These are phyloP conservation scores for Phragmatobia fuliginosa DNA, from an alignment of 2,888 invertebrate genomes.

Conservation along the genomic window DNA sequence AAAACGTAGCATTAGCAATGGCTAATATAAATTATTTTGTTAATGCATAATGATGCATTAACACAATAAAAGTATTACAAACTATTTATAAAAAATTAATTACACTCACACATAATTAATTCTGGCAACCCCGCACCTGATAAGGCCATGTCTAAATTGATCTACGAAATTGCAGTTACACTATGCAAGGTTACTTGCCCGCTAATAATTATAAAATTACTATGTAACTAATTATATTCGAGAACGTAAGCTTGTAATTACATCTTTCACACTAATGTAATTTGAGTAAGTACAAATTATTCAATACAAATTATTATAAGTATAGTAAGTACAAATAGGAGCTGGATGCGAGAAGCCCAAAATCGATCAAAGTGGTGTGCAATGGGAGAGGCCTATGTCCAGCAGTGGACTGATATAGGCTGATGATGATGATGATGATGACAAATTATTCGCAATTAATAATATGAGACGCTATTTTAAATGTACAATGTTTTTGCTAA, in stretches of 20 bases:
- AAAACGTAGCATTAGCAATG: no score
- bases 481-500: not conserved
- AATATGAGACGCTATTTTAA: conserved; percentile 16
- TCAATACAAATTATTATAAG: no score
- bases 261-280: conserved; percentile 29
- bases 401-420: no score
- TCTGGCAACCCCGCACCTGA: not conserved
- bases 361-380: no score
- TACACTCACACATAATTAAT: not conserved
- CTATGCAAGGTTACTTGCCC: conserved; percentile 29
- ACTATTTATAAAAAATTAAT: not conserved
- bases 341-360: no score
- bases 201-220: conserved; percentile 11
- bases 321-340: no score
- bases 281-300: conserved; percentile 21
- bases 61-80: not conserved
- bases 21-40: no score
- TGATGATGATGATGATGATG: no score
- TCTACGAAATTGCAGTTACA: conserved; percentile 6
- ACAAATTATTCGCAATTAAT: not conserved
- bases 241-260: conserved; percentile 27
- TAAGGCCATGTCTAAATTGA: conserved; percentile 24
- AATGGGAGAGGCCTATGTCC: no score
- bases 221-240: conserved; percentile 27
- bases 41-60: no score